phyloP scores from a whole-genome alignment of 2,113 vertebrate genomes.

The Microtus richardsoni region DNA sequence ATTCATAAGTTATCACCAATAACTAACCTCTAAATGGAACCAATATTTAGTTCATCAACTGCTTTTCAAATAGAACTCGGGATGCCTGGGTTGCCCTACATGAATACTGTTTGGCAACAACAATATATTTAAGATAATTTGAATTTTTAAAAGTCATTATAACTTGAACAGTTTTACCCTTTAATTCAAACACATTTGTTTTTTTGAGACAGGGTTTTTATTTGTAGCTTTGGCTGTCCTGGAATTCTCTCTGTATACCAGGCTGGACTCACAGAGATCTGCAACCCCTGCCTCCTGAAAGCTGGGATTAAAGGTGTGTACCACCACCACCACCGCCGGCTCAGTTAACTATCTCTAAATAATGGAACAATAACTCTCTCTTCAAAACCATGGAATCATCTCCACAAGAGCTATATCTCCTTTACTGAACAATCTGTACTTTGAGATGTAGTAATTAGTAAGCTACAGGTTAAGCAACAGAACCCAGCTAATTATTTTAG shows the following conservation, averaged over 20 bases:
- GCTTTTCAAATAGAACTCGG: slow-evolving; percentile 3
- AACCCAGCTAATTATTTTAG: not conserved
- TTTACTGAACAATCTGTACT: slow-evolving; percentile 1
- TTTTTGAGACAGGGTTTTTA: not conserved
- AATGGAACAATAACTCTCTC: slow-evolving; percentile 3
- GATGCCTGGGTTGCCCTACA: not conserved
- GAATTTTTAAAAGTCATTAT: slow-evolving; percentile 19
- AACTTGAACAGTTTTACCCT: not conserved
- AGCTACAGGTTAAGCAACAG: slow-evolving; percentile 29
- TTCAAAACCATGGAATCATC: slow-evolving; percentile 46
- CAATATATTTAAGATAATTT: slow-evolving; percentile 25
- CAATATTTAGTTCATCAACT: not conserved
- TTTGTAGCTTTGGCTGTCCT: no score
- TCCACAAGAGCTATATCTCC: slow-evolving; percentile 23
- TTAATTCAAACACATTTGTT: not conserved
- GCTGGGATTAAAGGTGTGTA: no score
- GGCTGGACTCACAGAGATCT: no score
- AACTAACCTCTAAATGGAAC: not conserved
- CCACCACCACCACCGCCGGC: no score
- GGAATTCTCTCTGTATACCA: no score
- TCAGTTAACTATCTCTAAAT: not conserved
- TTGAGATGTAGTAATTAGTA: not conserved
- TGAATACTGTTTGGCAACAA: slow-evolving; percentile 11
- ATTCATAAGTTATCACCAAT: not conserved
- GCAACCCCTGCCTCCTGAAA: no score